Percentiles rank a stretch among this genome's conserved stretches.
These are phyloP conservation scores for Euthynnus affinis DNA, from an alignment of 2,797 vertebrate species.

Conservation along the genomic window DNA sequence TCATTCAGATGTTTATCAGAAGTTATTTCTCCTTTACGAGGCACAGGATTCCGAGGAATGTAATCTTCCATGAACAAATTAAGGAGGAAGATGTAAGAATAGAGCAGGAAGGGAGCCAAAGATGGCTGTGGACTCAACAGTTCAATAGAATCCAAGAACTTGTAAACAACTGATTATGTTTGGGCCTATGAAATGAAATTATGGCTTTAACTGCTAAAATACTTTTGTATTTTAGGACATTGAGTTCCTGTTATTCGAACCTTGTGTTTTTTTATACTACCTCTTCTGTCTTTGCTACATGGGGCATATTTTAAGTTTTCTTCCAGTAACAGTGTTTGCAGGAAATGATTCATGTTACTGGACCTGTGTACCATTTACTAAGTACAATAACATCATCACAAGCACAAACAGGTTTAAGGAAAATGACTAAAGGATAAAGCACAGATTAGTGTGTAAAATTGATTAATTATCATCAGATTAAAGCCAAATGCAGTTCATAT, in stretches of 20 bases:
- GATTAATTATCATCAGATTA: conserved; percentile 21
- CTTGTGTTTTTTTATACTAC: background rate
- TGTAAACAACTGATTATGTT: background rate
- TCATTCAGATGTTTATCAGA: background rate
- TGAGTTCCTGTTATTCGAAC: background rate
- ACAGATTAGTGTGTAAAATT: conserved; percentile 14
- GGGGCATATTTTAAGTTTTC: background rate
- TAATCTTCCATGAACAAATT: conserved; percentile 4
- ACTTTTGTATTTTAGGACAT: background rate
- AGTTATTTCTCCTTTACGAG: conserved; percentile 11
- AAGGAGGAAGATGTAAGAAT: background rate
- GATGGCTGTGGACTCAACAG: background rate
- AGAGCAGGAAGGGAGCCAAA: background rate
- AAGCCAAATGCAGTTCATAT: conserved; percentile 21
- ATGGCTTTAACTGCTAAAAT: background rate
- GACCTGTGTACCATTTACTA: conserved; percentile 10
- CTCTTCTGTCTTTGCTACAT: background rate
- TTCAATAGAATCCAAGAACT: background rate
- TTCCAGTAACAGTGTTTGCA: background rate
- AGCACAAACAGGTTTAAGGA: background rate
- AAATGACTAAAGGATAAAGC: conserved; percentile 14
- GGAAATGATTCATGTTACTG: background rate
- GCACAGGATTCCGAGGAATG: background rate
- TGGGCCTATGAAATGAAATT: background rate
- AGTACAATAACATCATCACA: conserved; percentile 17